Percentiles rank a stretch among this genome's conserved stretches.
These are phyloP conservation scores for Coptodon bakossiorum DNA, from an alignment of 2,113 vertebrate species.

Conservation along the genomic window DNA sequence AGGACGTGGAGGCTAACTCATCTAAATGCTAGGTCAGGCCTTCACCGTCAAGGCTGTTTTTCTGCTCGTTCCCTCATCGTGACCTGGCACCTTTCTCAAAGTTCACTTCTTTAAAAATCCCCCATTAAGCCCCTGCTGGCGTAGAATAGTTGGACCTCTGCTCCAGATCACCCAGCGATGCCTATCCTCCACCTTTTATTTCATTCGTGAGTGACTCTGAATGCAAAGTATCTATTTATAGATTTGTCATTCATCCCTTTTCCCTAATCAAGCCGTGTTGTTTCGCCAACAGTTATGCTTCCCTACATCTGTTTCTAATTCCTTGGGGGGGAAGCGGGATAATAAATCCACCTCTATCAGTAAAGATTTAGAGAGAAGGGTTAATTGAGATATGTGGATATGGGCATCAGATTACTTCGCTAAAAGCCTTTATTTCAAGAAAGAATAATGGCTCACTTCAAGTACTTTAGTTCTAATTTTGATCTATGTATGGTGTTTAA, in stretches of 20 bases:
- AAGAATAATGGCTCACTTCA: constrained; percentile 16
- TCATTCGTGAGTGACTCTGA: constrained; percentile 12
- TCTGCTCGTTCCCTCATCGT: constrained; percentile 4
- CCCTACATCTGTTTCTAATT: constrained; percentile 64
- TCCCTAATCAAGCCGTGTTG: constrained; percentile 23
- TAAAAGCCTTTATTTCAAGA: constrained; percentile 27
- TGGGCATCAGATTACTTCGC: constrained; percentile 28
- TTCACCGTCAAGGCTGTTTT: constrained; percentile 20
- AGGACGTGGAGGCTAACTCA: constrained; percentile 18
- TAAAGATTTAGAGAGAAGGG: constrained; percentile 44
- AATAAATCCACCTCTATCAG: constrained; percentile 49
- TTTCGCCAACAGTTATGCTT: constrained; percentile 21
- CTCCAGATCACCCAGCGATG: constrained; percentile 26
- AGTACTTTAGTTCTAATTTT: not conserved
- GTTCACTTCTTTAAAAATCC: constrained; percentile 29
- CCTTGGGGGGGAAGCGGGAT: not conserved
- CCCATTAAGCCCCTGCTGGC: constrained; percentile 28
- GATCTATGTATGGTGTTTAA: not conserved
- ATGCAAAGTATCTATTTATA: constrained; percentile 41
- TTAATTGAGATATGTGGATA: constrained; percentile 41
- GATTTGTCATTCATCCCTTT: constrained; percentile 25
- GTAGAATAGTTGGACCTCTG: not conserved
- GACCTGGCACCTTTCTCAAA: constrained; percentile 30
- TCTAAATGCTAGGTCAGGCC: constrained; percentile 47
- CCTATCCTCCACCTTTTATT: constrained; percentile 16